Percentiles rank a stretch among this genome's conserved stretches.
phyloP scores from a whole-genome alignment of 2,113 vertebrate species.

The Serilophus lunatus region DNA sequence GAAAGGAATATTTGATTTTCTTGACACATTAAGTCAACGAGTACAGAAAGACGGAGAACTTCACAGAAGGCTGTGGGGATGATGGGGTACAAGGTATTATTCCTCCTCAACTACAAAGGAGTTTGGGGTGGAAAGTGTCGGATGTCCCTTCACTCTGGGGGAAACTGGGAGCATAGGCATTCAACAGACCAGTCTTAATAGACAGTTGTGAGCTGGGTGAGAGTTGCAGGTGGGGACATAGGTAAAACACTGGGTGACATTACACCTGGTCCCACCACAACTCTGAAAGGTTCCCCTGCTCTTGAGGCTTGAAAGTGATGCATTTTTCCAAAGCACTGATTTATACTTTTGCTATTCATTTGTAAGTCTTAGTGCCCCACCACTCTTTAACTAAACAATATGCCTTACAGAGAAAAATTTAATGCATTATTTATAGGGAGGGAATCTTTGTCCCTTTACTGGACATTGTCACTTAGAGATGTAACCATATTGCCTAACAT shows the following conservation, averaged over 20 bases:
- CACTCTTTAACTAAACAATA: not conserved
- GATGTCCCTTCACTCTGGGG: not conserved
- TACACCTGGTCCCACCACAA: not conserved
- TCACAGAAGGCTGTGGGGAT: not conserved
- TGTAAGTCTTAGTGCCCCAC: not conserved
- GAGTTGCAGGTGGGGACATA: not conserved
- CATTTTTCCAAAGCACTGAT: not conserved
- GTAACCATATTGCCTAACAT: not conserved
- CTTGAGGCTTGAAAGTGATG: not conserved
- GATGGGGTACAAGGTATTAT: not conserved
- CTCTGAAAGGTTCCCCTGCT: not conserved
- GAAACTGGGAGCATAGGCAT: not conserved
- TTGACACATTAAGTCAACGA: slow-evolving; percentile 12
- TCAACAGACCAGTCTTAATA: not conserved
- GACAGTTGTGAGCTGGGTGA: not conserved
- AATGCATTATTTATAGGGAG: not conserved
- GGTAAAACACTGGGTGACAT: not conserved
- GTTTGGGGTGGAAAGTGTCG: not conserved
- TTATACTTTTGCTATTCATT: not conserved
- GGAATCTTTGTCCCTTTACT: not conserved
- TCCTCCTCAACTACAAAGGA: slow-evolving; percentile 14
- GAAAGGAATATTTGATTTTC: slow-evolving; percentile 52
- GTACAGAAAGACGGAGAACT: not conserved
- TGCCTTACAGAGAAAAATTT: not conserved
- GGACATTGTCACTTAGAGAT: not conserved